Evolutionary conservation across 2,797 vertebrate genomes (phyloP), one percentile per base, ranked within the genome.

Genomic region (Steatocranus sp.): DNA sequence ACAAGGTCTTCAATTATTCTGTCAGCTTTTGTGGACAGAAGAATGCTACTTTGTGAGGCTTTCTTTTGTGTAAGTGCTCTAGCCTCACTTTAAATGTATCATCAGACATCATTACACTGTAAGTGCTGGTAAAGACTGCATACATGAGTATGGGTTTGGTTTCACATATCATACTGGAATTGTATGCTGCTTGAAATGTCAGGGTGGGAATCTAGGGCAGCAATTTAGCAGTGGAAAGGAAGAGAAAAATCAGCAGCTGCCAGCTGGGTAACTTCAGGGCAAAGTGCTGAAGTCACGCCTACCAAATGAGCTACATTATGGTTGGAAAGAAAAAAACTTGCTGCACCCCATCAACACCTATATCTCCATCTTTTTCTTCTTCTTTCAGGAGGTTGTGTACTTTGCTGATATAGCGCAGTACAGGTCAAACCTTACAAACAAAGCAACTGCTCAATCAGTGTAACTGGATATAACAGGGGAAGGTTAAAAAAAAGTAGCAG

Each of bases 181-280:
- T 83, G 53, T 75, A 78, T 23, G 83, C 61, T 53, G 74, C 38
- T 80, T 86, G 46, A 86, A 85, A 89, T 87, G 82, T 85, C 83
- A 86, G 8, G 78, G 79, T 23, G 53, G 34, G 53, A 83, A 85
- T 89, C 34, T 73, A 30, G 83, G 81, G 80, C 53, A 73, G 49
- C 77, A 81, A 70, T 20, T 38, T 75, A 43, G 78, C 80, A 77
- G 81, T 12, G 58, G 79, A 77, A 56, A 61, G 75, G 54, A 79
- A 58, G 76, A 70, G 75, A 83, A 61, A 83, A 83, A 63, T 84
- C 87, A 86, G 87, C 90, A 90, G 87, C 91, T 87, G 87, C 83
- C 89, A 92, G 86, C 88, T 93, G 89, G 87, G 56, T 88, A 82
- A 91, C 91, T 87, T 86, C 76, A 89, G 86, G 90, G 91, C 87